Percentiles rank a stretch among this genome's conserved stretches.
Evolutionary conservation across 2,797 vertebrate genomes (phyloP).

Genomic region (Gouania willdenowi): DNA sequence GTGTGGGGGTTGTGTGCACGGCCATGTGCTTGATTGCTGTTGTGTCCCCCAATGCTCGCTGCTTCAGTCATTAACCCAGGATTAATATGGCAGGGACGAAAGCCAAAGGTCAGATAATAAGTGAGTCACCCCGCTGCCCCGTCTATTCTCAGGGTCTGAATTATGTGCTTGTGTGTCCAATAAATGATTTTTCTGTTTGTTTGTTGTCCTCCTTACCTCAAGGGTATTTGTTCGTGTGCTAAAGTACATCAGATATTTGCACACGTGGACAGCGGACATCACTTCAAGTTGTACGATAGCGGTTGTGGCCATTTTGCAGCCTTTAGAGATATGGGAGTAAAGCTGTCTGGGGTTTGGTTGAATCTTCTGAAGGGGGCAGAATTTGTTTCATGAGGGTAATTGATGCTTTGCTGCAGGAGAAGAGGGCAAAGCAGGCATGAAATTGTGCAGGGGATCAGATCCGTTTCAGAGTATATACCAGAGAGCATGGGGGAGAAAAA

Average conservation of each 20-base stretch:
- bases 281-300: constrained; percentile 28
- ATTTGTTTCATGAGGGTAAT: constrained; percentile 78
- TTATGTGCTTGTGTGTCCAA: constrained; percentile 36
- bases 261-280: constrained; percentile 5
- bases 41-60: constrained; percentile 16
- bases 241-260: neutral
- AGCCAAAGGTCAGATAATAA: constrained; percentile 47
- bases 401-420: constrained; percentile 75
- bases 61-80: constrained; percentile 55
- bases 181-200: no score
- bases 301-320: constrained; percentile 16
- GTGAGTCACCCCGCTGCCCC: constrained; percentile 37
- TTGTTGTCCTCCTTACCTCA: constrained; percentile 8
- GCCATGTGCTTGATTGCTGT: no score
- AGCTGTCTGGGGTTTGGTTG: constrained; percentile 33
- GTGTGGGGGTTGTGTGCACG: no score
- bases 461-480: constrained; percentile 64
- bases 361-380: constrained; percentile 63
- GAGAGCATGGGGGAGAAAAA: constrained; percentile 60
- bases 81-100: constrained; percentile 49
- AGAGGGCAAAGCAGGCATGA: constrained; percentile 83
- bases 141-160: constrained; percentile 26
- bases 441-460: constrained; percentile 82
- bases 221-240: constrained; percentile 4
- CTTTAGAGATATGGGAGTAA: constrained; percentile 9